Evolutionary conservation across 2,113 vertebrate species (phyloP).

Genomic region (Chrysochloris asiatica): DNA sequence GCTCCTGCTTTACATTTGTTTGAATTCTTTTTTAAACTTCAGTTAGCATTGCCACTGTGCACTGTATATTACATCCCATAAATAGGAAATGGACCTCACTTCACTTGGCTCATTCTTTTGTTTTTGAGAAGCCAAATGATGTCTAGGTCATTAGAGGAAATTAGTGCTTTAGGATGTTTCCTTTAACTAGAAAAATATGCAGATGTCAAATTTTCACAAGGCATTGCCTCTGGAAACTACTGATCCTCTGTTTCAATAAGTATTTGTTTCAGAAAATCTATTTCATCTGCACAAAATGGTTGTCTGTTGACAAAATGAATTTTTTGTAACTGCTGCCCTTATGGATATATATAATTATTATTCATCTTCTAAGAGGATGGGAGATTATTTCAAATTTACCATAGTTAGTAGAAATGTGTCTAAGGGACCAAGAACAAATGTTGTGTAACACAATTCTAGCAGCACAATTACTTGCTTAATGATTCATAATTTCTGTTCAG

Average conservation of each 20-base stretch:
- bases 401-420: not conserved
- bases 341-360: not conserved
- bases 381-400: slow-evolving; percentile 22
- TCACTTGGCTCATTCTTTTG: not conserved
- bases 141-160: slow-evolving; percentile 43
- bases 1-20: not conserved
- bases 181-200: slow-evolving; percentile 65
- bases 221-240: not conserved
- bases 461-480: slow-evolving; percentile 60
- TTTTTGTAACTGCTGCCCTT: not conserved
- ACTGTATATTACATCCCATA: not conserved
- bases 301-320: not conserved
- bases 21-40: not conserved
- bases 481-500: slow-evolving; percentile 12
- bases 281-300: not conserved
- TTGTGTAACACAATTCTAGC: not conserved
- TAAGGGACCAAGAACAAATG: slow-evolving; percentile 33
- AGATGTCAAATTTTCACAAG: slow-evolving; percentile 49
- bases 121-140: slow-evolving; percentile 21
- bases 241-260: not conserved
- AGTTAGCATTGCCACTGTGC: not conserved
- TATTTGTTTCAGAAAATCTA: not conserved
- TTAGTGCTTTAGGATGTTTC: slow-evolving; percentile 47
- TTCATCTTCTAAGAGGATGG: not conserved
- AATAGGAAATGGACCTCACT: slow-evolving; percentile 33